Percentiles rank a stretch among this genome's conserved stretches.
Conservation (phyloP, 2,888 invertebrate genomes). For the Erebia ligea region DNA sequence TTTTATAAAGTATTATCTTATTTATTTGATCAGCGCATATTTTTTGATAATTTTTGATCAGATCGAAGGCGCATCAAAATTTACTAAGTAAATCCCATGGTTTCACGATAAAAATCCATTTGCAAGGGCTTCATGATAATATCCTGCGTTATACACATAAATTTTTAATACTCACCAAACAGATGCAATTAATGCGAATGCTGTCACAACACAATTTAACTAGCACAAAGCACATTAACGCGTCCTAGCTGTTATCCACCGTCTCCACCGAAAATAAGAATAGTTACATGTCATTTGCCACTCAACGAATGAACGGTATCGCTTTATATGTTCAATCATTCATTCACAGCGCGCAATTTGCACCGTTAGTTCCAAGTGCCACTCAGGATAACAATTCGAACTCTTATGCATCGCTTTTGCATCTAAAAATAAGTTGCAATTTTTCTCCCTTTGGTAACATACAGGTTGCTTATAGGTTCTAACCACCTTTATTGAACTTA, state of each 20-base stretch:
- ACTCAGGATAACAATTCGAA: constrained; percentile 2
- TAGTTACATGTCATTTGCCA: not conserved
- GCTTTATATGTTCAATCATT: constrained; percentile 4
- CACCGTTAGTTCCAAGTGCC: constrained; percentile 4
- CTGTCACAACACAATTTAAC: constrained; percentile 2
- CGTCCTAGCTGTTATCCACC: too few species aligned
- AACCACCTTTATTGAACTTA: too few species aligned
- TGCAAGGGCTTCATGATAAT: constrained; percentile 2
- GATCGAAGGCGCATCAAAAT: constrained; percentile 2
- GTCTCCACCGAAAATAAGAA: not conserved
- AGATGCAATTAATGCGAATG: not conserved
- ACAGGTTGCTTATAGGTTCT: too few species aligned
- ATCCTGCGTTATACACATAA: constrained; percentile 4
- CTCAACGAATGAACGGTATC: constrained; percentile 4
- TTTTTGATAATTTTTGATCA: too few species aligned
- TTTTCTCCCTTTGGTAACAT: too few species aligned
- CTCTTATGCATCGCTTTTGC: constrained; percentile 4
- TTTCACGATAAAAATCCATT: constrained; percentile 2
- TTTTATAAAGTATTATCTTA: not conserved
- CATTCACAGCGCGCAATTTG: constrained; percentile 4
- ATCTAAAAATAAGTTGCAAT: constrained; percentile 2
- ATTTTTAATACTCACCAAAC: constrained; percentile 4
- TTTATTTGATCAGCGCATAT: too few species aligned
- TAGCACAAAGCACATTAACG: not conserved
- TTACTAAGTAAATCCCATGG: not conserved